Evolutionary conservation across 2,888 invertebrate species (phyloP).

Genomic region (Eristalinus sepulchralis): DNA sequence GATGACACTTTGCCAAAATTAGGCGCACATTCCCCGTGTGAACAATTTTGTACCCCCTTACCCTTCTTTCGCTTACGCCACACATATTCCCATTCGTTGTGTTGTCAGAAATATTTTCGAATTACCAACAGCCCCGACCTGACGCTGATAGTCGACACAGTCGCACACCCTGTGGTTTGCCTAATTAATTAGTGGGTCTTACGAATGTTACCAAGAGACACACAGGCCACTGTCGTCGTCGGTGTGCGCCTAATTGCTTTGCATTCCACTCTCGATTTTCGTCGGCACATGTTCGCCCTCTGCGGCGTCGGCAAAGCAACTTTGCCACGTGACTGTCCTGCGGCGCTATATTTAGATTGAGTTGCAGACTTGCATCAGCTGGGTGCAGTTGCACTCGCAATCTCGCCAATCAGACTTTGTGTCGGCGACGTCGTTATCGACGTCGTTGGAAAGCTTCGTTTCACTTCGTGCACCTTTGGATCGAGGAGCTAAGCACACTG

Average conservation of each 20-base stretch:
- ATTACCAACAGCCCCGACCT: background rate
- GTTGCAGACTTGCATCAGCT: conserved; percentile 4
- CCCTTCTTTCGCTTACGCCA: background rate
- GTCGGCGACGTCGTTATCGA: conserved; percentile 9
- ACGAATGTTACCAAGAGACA: background rate
- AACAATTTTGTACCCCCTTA: background rate
- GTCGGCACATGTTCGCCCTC: background rate
- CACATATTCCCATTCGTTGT: background rate
- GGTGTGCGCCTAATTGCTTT: background rate
- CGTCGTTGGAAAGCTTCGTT: background rate
- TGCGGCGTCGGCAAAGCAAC: background rate
- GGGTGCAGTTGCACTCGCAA: conserved; percentile 33
- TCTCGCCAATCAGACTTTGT: conserved; percentile 51
- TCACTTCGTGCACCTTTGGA: background rate
- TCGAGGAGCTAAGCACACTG: background rate
- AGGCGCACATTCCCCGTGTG: background rate
- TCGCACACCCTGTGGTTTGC: background rate
- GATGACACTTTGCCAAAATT: background rate
- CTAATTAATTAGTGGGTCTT: background rate
- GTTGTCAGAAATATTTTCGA: background rate
- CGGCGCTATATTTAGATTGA: conserved; percentile 47
- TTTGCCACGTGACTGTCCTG: conserved; percentile 38
- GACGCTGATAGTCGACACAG: background rate
- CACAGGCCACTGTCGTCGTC: background rate
- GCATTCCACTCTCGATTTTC: conserved; percentile 27